Percentiles rank a stretch among this genome's conserved stretches.
Evolutionary conservation across 2,113 vertebrate species (phyloP).

Genomic region (Notarius quadriscutis): DNA sequence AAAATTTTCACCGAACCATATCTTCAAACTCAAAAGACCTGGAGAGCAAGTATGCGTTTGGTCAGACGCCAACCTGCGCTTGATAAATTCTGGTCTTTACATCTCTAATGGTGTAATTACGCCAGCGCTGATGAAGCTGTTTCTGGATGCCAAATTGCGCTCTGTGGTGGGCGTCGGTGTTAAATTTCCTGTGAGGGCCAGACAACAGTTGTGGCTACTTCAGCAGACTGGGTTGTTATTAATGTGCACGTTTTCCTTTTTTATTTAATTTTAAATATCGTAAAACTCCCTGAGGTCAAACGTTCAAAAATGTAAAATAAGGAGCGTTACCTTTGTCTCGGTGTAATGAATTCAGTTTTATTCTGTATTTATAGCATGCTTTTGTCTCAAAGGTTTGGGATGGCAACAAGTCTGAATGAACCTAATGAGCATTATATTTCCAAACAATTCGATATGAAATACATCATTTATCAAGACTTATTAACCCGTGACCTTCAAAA

Average conservation of each 20-base stretch:
- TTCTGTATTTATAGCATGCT: neutral
- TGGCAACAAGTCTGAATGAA: neutral
- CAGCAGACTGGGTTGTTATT: constrained; percentile 3
- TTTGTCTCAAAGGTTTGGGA: neutral
- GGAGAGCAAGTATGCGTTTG: neutral
- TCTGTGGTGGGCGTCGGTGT: constrained; percentile 6
- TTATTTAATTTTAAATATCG: neutral
- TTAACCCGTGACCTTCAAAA: neutral
- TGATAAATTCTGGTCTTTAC: constrained; percentile 23
- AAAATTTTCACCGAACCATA: neutral
- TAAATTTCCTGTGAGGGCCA: constrained; percentile 23
- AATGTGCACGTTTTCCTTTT: neutral
- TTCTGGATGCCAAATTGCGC: constrained; percentile 14
- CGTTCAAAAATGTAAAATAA: neutral
- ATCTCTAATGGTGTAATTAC: constrained; percentile 23
- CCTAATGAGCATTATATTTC: neutral
- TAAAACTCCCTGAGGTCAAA: neutral
- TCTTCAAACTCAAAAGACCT: neutral
- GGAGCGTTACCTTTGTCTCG: neutral
- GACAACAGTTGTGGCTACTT: constrained; percentile 16
- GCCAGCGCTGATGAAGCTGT: constrained; percentile 22
- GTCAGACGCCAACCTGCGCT: neutral
- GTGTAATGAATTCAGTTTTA: neutral
- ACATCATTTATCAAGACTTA: neutral
- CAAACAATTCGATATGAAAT: neutral